phyloP scores from a whole-genome alignment of 2,888 invertebrate species.

The Falcaria lacertinaria region DNA sequence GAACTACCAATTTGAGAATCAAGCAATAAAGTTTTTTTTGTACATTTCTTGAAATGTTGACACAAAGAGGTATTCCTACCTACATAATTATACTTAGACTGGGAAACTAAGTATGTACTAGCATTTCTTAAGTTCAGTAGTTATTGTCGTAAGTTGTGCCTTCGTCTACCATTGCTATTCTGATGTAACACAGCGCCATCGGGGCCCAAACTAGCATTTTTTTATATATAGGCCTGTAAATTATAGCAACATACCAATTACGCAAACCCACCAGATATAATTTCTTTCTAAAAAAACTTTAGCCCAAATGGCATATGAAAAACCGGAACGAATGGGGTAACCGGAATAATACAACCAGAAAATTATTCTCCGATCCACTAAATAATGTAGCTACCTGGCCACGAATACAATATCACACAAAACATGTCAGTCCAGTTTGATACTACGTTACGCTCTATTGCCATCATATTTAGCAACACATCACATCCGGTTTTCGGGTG shows the following conservation, averaged over 20 bases:
- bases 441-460: conserved; percentile 53
- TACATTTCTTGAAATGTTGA: not conserved
- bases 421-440: conserved; percentile 28
- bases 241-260: too few species aligned
- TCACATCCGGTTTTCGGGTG: conserved; percentile 46
- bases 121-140: too few species aligned
- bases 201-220: too few species aligned
- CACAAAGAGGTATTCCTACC: not conserved
- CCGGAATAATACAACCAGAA: not conserved
- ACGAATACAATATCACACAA: conserved; percentile 11
- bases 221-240: too few species aligned
- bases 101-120: not conserved
- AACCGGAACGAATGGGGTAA: too few species aligned
- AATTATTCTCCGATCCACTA: not conserved
- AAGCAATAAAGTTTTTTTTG: conserved; percentile 15
- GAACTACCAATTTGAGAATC: conserved; percentile 30
- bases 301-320: too few species aligned
- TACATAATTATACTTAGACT: not conserved
- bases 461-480: conserved; percentile 47
- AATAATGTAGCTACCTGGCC: not conserved
- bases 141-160: too few species aligned
- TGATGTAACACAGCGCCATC: too few species aligned
- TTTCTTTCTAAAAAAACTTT: too few species aligned
- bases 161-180: too few species aligned
- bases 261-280: too few species aligned